These are phyloP conservation scores for Enteromius argenteus DNA, from an alignment of 2,797 vertebrate genomes.

Conservation along the genomic window DNA sequence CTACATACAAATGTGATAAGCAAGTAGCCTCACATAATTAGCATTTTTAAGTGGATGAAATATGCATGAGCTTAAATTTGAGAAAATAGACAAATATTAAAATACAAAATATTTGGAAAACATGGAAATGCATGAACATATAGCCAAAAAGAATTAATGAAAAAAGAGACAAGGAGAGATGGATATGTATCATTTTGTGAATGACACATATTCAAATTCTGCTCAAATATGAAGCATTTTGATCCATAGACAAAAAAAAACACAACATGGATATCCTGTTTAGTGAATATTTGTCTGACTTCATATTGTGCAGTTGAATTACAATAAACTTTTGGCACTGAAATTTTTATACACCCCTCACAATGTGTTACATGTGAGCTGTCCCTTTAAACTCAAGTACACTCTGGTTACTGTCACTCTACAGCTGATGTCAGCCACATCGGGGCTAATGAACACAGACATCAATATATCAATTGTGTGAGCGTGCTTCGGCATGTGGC, in stretches of 20 bases:
- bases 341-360: neutral
- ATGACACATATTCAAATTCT: neutral
- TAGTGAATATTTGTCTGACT: neutral
- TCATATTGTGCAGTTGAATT: neutral
- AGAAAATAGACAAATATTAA: neutral
- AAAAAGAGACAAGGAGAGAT: neutral
- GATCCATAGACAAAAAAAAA: neutral
- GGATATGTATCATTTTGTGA: neutral
- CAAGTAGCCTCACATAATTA: neutral
- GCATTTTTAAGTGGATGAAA: neutral
- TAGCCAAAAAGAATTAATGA: neutral
- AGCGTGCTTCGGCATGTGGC: constrained; percentile 48
- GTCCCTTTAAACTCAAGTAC: constrained; percentile 15
- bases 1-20: neutral
- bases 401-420: constrained; percentile 23
- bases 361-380: neutral
- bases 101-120: neutral
- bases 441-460: constrained; percentile 81
- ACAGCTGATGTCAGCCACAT: constrained; percentile 67
- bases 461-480: constrained; percentile 71
- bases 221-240: neutral
- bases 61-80: neutral
- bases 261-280: neutral
- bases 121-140: neutral
- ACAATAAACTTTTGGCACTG: neutral